phyloP scores from a whole-genome alignment of 2,888 invertebrate species.

The Hemistola chrysoprasaria region DNA sequence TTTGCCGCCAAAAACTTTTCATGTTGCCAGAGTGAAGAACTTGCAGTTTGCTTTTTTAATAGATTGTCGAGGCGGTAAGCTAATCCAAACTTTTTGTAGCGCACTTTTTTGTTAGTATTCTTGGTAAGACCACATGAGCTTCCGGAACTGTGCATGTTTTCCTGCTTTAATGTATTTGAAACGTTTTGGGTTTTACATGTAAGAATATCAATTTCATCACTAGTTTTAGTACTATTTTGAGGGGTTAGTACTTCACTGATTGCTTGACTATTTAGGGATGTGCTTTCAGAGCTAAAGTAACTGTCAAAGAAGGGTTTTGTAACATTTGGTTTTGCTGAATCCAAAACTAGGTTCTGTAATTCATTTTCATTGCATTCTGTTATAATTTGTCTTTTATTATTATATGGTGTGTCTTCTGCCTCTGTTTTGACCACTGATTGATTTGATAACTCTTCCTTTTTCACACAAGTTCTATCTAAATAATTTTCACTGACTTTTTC shows the following conservation, averaged over 20 bases:
- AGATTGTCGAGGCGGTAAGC: constrained; percentile 64
- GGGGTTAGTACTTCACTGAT: constrained; percentile 59
- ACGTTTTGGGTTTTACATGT: constrained; percentile 40
- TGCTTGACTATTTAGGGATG: constrained; percentile 55
- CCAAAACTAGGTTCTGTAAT: no score
- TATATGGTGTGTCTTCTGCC: constrained; percentile 5
- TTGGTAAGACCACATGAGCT: constrained; percentile 25
- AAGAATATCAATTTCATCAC: constrained; percentile 56
- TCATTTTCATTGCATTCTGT: neutral
- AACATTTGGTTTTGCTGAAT: constrained; percentile 5
- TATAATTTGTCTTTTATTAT: constrained; percentile 6
- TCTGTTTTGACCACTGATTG: constrained; percentile 1
- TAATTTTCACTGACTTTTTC: constrained; percentile 2
- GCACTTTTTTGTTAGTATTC: constrained; percentile 50
- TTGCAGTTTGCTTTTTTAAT: constrained; percentile 70
- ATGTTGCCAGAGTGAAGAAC: constrained; percentile 77
- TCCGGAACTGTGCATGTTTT: constrained; percentile 12
- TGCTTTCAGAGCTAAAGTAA: constrained; percentile 55
- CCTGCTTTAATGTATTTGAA: constrained; percentile 22
- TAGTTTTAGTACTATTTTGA: constrained; percentile 42
- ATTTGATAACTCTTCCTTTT: neutral
- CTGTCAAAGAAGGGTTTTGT: constrained; percentile 50
- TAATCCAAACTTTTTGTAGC: constrained; percentile 73
- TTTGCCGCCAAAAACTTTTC: constrained; percentile 73
- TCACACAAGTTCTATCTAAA: neutral